phyloP scores from a whole-genome alignment of 2,888 invertebrate species.

The Leptinotarsa peninsularis region DNA sequence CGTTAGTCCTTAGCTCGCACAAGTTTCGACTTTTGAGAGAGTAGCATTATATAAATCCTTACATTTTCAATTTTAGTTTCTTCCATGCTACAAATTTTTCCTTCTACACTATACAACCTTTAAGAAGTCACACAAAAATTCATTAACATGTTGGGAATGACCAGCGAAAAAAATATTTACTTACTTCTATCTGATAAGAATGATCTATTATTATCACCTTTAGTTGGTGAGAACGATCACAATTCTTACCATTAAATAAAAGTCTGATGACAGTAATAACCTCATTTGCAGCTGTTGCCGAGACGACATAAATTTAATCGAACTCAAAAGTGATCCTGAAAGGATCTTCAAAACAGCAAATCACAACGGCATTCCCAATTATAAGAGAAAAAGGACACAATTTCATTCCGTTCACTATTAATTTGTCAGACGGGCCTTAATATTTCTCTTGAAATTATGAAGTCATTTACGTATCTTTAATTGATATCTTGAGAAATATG shows the following conservation, averaged over 20 bases:
- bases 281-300: neutral
- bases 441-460: slow-evolving; percentile 24
- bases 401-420: slow-evolving; percentile 13
- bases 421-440: slow-evolving; percentile 23
- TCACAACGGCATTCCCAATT: neutral
- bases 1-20: no score
- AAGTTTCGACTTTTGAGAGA: no score
- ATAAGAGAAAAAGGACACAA: neutral
- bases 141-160: no score
- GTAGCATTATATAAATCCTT: no score
- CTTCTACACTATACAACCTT: no score
- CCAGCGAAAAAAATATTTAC: no score
- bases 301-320: slow-evolving; percentile 1
- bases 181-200: no score
- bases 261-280: neutral
- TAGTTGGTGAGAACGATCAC: neutral
- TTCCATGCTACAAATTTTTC: no score
- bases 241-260: neutral
- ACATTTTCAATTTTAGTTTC: no score
- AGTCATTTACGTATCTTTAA: slow-evolving; percentile 27
- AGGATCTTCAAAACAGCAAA: neutral
- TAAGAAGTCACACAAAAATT: no score
- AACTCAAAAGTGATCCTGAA: neutral
- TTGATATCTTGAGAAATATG: slow-evolving; percentile 27
- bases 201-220: no score